phyloP scores from a whole-genome alignment of 2,797 vertebrate species.

The Takifugu rubripes region DNA sequence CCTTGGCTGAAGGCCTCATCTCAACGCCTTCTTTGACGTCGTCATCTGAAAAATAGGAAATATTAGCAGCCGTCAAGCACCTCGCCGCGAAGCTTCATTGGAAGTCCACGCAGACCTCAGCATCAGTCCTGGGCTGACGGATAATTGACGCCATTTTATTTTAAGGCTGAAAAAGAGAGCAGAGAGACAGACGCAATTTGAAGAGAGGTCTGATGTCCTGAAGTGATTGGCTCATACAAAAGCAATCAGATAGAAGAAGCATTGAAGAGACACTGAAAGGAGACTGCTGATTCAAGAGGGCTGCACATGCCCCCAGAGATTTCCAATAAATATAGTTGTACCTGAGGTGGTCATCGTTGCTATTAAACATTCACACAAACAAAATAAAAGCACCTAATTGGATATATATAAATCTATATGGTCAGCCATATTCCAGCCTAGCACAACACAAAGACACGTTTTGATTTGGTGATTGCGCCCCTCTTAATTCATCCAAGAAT shows the following conservation, averaged over 20 bases:
- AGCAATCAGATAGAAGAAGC: slow-evolving; percentile 73
- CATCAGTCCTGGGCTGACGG: slow-evolving; percentile 21
- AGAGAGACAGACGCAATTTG: slow-evolving; percentile 38
- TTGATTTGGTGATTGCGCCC: slow-evolving; percentile 38
- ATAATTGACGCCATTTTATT: slow-evolving; percentile 30
- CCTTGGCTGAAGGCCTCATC: too few relatives aligned
- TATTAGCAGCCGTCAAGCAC: not conserved
- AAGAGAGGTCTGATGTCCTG: slow-evolving; percentile 62
- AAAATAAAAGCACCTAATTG: slow-evolving; percentile 12
- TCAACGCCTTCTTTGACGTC: not conserved
- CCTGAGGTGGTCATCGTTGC: slow-evolving; percentile 19
- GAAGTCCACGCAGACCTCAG: slow-evolving; percentile 20
- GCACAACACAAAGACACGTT: slow-evolving; percentile 17
- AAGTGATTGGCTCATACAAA: slow-evolving; percentile 77
- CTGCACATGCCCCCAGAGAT: slow-evolving; percentile 33
- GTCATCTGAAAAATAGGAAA: not conserved
- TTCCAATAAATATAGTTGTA: slow-evolving; percentile 23
- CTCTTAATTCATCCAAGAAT: slow-evolving; percentile 30
- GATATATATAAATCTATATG: slow-evolving; percentile 20
- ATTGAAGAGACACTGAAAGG: slow-evolving; percentile 62
- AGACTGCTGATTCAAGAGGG: slow-evolving; percentile 72
- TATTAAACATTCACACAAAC: slow-evolving; percentile 19
- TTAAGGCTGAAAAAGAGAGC: slow-evolving; percentile 18
- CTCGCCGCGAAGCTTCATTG: slow-evolving; percentile 3
- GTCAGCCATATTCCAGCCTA: slow-evolving; percentile 20